Percentiles rank a stretch among this genome's conserved stretches.
Evolutionary conservation across 2,888 invertebrate genomes (phyloP).

Genomic region (Odontothrips loti): DNA sequence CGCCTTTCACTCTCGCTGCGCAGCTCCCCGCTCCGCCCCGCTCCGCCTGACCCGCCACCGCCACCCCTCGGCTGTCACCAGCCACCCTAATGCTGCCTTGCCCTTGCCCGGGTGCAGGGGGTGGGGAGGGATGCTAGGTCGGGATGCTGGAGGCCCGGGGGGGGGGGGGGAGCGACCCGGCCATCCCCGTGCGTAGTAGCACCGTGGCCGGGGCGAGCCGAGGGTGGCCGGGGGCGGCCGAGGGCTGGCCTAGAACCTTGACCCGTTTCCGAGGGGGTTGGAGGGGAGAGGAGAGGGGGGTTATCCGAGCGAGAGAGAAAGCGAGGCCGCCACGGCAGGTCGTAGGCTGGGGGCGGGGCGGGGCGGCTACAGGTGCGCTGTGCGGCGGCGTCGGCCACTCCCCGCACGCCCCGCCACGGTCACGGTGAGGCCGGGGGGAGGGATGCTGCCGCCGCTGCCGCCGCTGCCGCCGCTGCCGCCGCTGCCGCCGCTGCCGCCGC

Average conservation of each 20-base stretch:
- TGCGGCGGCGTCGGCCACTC: not conserved
- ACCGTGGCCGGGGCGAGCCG: not conserved
- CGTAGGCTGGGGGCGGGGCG: constrained; percentile 4
- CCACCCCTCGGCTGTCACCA: not conserved
- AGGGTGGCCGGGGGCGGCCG: not conserved
- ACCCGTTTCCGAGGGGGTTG: not conserved
- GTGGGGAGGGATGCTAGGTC: not conserved
- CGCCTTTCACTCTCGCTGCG: too few relatives aligned
- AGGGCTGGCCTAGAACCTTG: not conserved
- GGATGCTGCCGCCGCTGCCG: not conserved
- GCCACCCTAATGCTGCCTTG: not conserved
- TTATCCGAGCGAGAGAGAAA: not conserved
- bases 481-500: too few relatives aligned
- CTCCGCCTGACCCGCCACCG: not conserved
- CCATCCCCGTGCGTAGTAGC: not conserved
- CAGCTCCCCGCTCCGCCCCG: too few relatives aligned
- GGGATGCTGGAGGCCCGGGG: not conserved
- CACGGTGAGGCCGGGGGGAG: not conserved
- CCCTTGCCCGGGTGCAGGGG: not conserved
- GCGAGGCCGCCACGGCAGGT: not conserved
- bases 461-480: too few relatives aligned
- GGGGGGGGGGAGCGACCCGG: too few relatives aligned
- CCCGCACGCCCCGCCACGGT: not conserved
- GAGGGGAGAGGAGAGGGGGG: not conserved
- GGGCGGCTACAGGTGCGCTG: not conserved